Base-by-base conservation (phyloP, 2,797 vertebrate species). In the Pelobates cultripes region DNA sequence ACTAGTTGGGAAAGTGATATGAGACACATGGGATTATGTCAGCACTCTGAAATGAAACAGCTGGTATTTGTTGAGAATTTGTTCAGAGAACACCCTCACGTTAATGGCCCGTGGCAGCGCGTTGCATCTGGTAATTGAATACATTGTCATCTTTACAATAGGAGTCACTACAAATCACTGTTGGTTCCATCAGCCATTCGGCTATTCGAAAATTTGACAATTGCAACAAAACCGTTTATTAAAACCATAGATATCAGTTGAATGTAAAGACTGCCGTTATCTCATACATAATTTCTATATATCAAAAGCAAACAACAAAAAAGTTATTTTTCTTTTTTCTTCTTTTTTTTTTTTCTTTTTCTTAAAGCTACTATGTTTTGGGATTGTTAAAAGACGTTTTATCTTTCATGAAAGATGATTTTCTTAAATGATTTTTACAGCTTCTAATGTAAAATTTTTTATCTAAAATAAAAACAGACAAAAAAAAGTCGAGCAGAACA, bases 21-120 rank as follows among this genome's bases (percentile, higher is more conserved):
- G 85, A 88, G 84, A 84, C 86, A 85, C 85, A 68, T 86, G 70
- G 77, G 86, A 87, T 85, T 87, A 79, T 88, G 79, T 86, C 85
- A 87, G 77, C 61, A 78, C 85, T 71, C 86, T 86, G 84, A 87
- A 90, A 88, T 86, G 89, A 90, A 89, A 82, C 90, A 90, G 88
- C 88, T 91, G 89, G 82, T 87, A 88, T 92, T 92, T 92, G 85
- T 89, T 90, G 87, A 88, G 86, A 77, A 86, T 87, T 72, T 55
- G 53, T 86, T 89, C 81, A 0, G 85, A 90, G 85, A 88, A 89
- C 86, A 90, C 83, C 79, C 86, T 88, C 85, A 84, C 80, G 75
- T 86, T 92, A 88, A 91, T 91, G 88, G 88, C 87, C 85, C 86
- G 84, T 86, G 88, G 89, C 88, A 86, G 85, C 86, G 88, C 88